These are phyloP conservation scores for Dryomyza anilis DNA, from an alignment of 2,888 invertebrate genomes.

Conservation along the genomic window DNA sequence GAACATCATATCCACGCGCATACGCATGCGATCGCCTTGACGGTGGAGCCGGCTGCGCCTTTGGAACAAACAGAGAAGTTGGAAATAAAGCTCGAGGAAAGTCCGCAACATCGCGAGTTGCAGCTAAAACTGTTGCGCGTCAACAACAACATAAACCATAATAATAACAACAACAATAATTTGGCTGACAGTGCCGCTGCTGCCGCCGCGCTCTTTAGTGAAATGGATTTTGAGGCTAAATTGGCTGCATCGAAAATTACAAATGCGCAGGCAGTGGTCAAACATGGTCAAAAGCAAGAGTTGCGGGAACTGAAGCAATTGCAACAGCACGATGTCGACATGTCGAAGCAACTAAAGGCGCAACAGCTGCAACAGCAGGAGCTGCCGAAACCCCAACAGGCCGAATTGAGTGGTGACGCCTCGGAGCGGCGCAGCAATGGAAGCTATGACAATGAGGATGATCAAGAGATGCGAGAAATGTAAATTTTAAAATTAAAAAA, in stretches of 20 bases:
- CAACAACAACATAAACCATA: no score
- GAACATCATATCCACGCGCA: not conserved
- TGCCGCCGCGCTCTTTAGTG: conserved; percentile 38
- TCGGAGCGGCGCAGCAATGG: conserved; percentile 1
- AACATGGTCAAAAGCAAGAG: conserved; percentile 33
- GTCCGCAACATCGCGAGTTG: conserved; percentile 50
- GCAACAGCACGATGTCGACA: not conserved
- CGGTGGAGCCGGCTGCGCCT: conserved; percentile 55
- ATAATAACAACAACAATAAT: no score
- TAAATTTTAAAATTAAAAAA: no score
- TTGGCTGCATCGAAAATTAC: conserved; percentile 58
- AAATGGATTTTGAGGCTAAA: conserved; percentile 59
- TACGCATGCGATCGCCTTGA: conserved; percentile 50
- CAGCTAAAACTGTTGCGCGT: conserved; percentile 45
- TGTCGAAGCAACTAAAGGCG: not conserved
- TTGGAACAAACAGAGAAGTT: conserved; percentile 54
- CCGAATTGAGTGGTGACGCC: not conserved
- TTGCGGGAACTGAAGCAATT: conserved; percentile 18
- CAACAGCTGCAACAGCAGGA: not conserved
- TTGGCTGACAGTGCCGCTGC: not conserved
- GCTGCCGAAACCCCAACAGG: no score
- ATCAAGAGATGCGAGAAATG: conserved; percentile 49
- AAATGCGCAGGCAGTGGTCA: conserved; percentile 47
- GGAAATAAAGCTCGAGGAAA: conserved; percentile 54
- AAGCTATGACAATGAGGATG: conserved; percentile 35